Base-by-base conservation (phyloP, 2,113 vertebrate genomes). In the Prochilodus magdalenae region DNA sequence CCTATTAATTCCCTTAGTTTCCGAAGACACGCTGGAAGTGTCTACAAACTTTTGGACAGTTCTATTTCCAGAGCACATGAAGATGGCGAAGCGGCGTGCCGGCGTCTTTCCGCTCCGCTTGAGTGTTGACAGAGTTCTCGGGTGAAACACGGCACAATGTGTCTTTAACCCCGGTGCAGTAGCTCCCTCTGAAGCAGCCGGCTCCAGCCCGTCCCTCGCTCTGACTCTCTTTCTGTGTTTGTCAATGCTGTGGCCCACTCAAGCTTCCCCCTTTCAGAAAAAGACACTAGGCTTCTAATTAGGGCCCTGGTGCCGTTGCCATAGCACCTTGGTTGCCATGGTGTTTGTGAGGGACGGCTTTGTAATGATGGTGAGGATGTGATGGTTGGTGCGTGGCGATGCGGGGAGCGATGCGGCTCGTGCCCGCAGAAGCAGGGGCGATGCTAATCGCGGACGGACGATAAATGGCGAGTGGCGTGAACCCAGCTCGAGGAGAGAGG, bases 211-310 rank as follows among this genome's bases (percentile, higher is more conserved):
- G 4, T 72, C 36, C 57, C 73, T 62, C 53, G 24, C 72, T 14
- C 3, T 60, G 36, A 57, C 63, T 63, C 29, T 60, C n/a, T 57
- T 51, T 63, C 27, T 60, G 59, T 10, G 53, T 76, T 73, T 77
- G 33, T 60, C 76, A 63, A 67, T 77, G 26, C 57, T 15, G 33
- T 44, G 81, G 82, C 29, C 36, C 75, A 82, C 77, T 85, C 59
- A 16, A n/a, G 51, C 22, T 57, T 79, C 55, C 71, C 76, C 53
- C 7, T 63, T 81, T 76, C 77, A 20, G 74, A 74, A 83, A 76
- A 63, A 87, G 78, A 85, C 81, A 85, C 75, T 71, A 80, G 84
- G 84, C 67, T 80, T 73, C 66, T 84, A 89, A 87, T 89, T 89
- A 86, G 70, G 82, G 71, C 18, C 81, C 47, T 30, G 70, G 79